These are phyloP conservation scores for Drosophila koepferae DNA, from an alignment of 2,888 invertebrate genomes.

Conservation along the genomic window DNA sequence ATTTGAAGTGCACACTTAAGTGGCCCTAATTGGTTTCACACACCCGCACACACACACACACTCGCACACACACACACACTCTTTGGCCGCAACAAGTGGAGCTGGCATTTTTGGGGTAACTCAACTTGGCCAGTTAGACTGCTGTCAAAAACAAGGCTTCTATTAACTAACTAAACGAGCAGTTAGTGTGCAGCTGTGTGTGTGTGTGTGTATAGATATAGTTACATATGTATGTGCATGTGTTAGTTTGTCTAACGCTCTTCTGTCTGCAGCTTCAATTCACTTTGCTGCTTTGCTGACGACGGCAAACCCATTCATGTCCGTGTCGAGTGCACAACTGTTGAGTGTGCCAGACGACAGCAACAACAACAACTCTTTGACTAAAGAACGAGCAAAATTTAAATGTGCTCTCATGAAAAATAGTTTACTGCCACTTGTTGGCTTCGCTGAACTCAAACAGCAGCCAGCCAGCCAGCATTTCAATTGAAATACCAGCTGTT, in stretches of 20 bases:
- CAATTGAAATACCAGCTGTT: slow-evolving; percentile 70
- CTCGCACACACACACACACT: slow-evolving; percentile 33
- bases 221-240: neutral
- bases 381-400: slow-evolving; percentile 32
- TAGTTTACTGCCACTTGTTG: slow-evolving; percentile 81
- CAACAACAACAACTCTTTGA: slow-evolving; percentile 34
- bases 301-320: slow-evolving; percentile 59
- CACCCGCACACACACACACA: slow-evolving; percentile 66
- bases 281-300: slow-evolving; percentile 48
- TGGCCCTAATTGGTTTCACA: slow-evolving; percentile 82
- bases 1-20: slow-evolving; percentile 79
- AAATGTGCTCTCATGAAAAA: slow-evolving; percentile 59
- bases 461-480: slow-evolving; percentile 59
- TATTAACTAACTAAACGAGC: slow-evolving; percentile 53
- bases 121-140: slow-evolving; percentile 42
- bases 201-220: neutral
- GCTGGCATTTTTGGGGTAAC: slow-evolving; percentile 41
- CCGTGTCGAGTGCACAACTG: slow-evolving; percentile 64
- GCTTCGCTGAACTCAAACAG: slow-evolving; percentile 37
- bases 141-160: slow-evolving; percentile 71
- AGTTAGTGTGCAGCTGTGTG: neutral
- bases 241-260: slow-evolving; percentile 1
- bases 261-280: slow-evolving; percentile 56
- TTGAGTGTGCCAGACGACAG: slow-evolving; percentile 54
- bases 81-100: slow-evolving; percentile 68